These are phyloP conservation scores for Gallinago solitaria DNA, from an alignment of 2,797 vertebrate genomes.

Conservation along the genomic window DNA sequence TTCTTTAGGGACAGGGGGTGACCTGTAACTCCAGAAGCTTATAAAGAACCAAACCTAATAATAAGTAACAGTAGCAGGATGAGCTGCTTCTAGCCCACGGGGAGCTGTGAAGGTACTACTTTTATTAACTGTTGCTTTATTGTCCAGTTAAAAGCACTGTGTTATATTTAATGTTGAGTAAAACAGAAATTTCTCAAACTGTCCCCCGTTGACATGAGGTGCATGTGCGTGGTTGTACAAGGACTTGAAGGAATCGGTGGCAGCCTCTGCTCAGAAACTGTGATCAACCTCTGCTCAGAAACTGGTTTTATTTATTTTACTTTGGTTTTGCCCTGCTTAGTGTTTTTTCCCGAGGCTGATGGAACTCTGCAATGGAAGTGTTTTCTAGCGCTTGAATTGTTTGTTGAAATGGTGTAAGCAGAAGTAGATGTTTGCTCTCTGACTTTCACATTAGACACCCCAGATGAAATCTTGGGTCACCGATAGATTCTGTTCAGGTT, in stretches of 20 bases:
- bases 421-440: not conserved
- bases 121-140: not conserved
- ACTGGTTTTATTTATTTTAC: not conserved
- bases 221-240: not conserved
- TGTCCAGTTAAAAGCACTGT: not conserved
- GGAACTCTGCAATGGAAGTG: not conserved
- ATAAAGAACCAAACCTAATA: not conserved
- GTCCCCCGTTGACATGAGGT: rapidly evolving
- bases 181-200: not conserved
- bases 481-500: not conserved
- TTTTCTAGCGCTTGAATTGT: not conserved
- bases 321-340: no score
- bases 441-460: not conserved
- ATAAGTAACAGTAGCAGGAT: not conserved
- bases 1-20: not conserved
- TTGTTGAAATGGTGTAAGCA: not conserved
- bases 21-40: not conserved
- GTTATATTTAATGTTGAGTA: not conserved
- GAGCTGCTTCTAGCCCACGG: not conserved
- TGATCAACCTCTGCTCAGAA: not conserved
- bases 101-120: not conserved
- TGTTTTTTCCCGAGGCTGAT: not conserved
- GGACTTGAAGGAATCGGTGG: not conserved
- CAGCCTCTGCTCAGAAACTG: not conserved
- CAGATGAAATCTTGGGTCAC: not conserved